Evolutionary conservation across 35 echinoderm and acorn worm genomes (phyloP), one percentile per base, ranked within the genome.

Genomic region (Holothuria glaberrima): DNA sequence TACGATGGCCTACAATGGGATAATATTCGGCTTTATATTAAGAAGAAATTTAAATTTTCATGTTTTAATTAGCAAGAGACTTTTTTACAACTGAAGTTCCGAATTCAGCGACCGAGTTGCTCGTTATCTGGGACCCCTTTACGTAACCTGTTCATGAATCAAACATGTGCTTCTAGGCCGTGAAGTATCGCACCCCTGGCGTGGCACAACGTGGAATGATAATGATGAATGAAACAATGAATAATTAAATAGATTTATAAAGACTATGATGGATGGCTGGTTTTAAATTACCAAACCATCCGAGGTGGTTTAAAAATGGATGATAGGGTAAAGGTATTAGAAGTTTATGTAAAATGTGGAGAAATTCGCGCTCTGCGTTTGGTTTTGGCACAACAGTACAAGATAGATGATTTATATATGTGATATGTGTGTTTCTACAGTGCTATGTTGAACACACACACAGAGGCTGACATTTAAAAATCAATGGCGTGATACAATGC

Each of bases 281-380:
- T 64, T 84, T 59, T 64, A 84, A 84, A 84, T 59, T 84, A 84
- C 80, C 59, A 84, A 84, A 84, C 80, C 80, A 84, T 62, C 54
- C 74, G 41, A 78, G 80, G 20, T 32, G 33, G 31, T 59, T 84
- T 84, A 64, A 84, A 84, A 84, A 84, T 84, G 52, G 80, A 84
- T 84, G 80, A 61, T 58, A 84, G 59, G 33, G 52, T 56, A 78
- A 38, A 78, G 74, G 74, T 78, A 78, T 78, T 78, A 78, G 44
- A 38, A 78, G 74, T 78, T 78, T 78, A 78, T 78, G 74, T 78
- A 78, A 78, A 78, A 78, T 48, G 74, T 78, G 74, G 74, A 78
- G 74, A 78, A 78, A 78, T 78, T 78, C 74, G 44, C 74, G 74
- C 74, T 78, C 50, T 48, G 41, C 50, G 41, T 78, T 78, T 78